Base-by-base conservation (phyloP, 2,113 vertebrate species). In the Epinephelus moara region DNA sequence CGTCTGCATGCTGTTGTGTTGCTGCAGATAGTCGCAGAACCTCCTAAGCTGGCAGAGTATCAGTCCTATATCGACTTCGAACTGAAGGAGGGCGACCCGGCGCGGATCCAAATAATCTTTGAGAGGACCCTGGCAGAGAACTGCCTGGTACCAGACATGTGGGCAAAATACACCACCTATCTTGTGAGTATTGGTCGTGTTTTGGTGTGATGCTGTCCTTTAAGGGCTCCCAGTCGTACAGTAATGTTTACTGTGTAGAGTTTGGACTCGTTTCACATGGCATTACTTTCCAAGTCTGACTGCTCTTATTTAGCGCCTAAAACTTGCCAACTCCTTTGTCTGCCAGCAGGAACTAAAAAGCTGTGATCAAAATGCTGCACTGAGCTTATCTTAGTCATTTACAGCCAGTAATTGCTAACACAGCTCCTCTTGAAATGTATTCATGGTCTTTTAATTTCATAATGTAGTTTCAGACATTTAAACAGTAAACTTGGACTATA, bases 101-200 rank as follows among this genome's bases (percentile, higher is more conserved):
- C 97, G 52, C 96, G 98, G 5, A 94, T 99, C 76, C 98, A 99
- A 94, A 89, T 98, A 27, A 96, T 95, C 81, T 99, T 97, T 6
- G 98, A 99, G 94, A 96, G 98, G 3, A 95, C 98, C 40, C 88
- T 99, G 91, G 97, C 94, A 0, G 98, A 99, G 90, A 99, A 99
- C 94, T 99, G 98, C 93, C 96, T 99, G 1, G 98, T 99, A 47
- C 97, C 98, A 12, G 98, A 99, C 90, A 95, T 99, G 70, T 99
- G 98, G 98, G 95, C 96, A 7, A 97, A 96, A 78, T 99, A 96
- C 93, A 97, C 96, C 68, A 95, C 93, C 13, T 99, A 99, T 85
- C 95, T 99, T 92, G 98, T 99, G 95, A 99, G 97, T 91, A 75
- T 19, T 52, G 25, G 13, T 68, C 27, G n/a, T 45, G 56, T 49